These are phyloP conservation scores for Anser cygnoides DNA, from an alignment of 2,113 vertebrate species.

Conservation along the genomic window DNA sequence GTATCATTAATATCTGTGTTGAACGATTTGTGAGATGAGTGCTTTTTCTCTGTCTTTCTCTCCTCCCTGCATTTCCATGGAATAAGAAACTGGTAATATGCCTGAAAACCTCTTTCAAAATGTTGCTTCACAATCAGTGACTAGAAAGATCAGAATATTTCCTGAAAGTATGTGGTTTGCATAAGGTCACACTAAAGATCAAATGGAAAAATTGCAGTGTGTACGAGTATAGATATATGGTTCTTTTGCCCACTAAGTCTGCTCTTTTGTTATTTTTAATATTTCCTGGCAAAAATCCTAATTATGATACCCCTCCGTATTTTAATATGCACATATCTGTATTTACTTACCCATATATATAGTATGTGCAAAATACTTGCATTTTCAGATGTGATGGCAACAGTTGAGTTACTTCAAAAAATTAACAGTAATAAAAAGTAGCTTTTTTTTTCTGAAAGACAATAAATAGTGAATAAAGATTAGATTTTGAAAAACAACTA, in stretches of 20 bases:
- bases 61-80: constrained; percentile 5
- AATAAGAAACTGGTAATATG: constrained; percentile 8
- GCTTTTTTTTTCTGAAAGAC: not conserved
- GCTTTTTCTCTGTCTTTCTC: not conserved
- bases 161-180: constrained; percentile 29
- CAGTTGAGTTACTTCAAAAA: not conserved
- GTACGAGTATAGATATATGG: not conserved
- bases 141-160: constrained; percentile 41
- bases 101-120: not conserved
- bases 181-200: constrained; percentile 47
- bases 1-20: not conserved
- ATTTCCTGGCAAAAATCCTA: not conserved
- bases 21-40: not conserved
- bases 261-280: not conserved
- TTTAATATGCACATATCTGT: not conserved
- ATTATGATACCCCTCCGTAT: not conserved
- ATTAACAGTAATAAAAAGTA: not conserved
- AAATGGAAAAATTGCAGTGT: not conserved
- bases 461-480: not conserved
- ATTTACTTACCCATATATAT: not conserved
- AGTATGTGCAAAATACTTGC: not conserved
- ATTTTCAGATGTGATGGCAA: not conserved
- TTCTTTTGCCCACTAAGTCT: not conserved
- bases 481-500: not conserved
- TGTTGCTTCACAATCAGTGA: not conserved